phyloP scores from a whole-genome alignment of 2,888 invertebrate genomes.

The Strigamia crassipes region DNA sequence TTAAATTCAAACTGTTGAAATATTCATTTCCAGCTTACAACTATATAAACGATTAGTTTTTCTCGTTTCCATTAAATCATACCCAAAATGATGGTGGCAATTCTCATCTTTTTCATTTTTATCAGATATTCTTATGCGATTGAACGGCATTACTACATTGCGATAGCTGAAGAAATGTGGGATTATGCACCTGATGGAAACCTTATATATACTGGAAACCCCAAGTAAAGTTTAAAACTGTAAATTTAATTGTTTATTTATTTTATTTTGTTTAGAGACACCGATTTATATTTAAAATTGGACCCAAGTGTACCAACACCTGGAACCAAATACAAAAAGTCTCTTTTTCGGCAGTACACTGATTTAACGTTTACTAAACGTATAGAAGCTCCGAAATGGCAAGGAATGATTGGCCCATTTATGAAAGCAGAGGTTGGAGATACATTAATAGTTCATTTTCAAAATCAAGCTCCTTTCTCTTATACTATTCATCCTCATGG shows the following conservation, averaged over 20 bases:
- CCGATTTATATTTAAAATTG: not conserved
- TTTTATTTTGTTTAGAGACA: conserved; percentile 46
- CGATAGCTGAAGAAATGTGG: conserved; percentile 51
- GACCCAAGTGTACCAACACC: not conserved
- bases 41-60: no score
- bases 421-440: conserved; percentile 56
- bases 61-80: no score
- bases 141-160: conserved; percentile 50
- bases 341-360: conserved; percentile 51
- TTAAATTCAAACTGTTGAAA: no score
- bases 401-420: conserved; percentile 54
- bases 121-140: not conserved
- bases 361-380: conserved; percentile 49
- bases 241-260: not conserved
- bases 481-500: conserved; percentile 48
- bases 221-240: not conserved
- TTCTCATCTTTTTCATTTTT: not conserved
- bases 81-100: no score
- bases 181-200: conserved; percentile 50
- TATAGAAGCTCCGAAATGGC: conserved; percentile 47
- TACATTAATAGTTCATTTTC: conserved; percentile 49
- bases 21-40: no score
- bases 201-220: not conserved
- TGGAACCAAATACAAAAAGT: conserved; percentile 50
- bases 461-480: conserved; percentile 50